Conservation (phyloP, 1,140 invertebrate genomes). For the Drosophila jambulina region DNA sequence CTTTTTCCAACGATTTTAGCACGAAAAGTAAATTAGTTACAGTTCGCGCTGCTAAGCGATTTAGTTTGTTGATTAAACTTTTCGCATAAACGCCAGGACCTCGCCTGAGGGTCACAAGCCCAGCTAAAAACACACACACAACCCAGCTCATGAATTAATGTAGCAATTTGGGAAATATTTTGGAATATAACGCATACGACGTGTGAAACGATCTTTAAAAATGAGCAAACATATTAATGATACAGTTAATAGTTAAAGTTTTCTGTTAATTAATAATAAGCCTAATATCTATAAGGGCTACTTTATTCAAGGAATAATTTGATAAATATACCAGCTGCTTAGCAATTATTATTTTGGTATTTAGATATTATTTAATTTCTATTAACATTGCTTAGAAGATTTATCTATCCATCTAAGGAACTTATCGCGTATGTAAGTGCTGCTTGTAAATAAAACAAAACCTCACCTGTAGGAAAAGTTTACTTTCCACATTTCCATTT, state of each 20-base stretch:
- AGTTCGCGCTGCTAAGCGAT: conserved; percentile 77
- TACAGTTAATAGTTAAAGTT: neutral
- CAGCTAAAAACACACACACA: conserved; percentile 2
- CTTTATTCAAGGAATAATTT: neutral
- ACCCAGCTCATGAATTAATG: conserved; percentile 15
- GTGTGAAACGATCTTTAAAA: conserved; percentile 2
- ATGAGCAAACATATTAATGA: neutral
- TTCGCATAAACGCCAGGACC: conserved; percentile 72
- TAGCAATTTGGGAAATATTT: conserved; percentile 17
- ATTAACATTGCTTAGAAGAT: neutral
- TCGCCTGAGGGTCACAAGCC: conserved; percentile 28
- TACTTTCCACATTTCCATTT: neutral
- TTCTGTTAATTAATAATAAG: neutral
- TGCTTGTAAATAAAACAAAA: conserved; percentile 21
- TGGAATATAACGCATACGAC: conserved; percentile 25
- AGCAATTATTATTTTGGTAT: neutral
- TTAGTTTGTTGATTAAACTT: conserved; percentile 82
- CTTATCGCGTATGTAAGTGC: conserved; percentile 6
- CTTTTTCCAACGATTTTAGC: conserved; percentile 52
- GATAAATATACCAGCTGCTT: neutral
- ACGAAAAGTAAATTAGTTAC: conserved; percentile 71
- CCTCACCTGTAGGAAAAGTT: neutral
- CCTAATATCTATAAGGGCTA: neutral
- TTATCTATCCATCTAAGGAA: neutral
- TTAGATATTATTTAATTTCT: neutral